phyloP scores from a whole-genome alignment of 1,140 invertebrate species.

The Ceratina calcarata region DNA sequence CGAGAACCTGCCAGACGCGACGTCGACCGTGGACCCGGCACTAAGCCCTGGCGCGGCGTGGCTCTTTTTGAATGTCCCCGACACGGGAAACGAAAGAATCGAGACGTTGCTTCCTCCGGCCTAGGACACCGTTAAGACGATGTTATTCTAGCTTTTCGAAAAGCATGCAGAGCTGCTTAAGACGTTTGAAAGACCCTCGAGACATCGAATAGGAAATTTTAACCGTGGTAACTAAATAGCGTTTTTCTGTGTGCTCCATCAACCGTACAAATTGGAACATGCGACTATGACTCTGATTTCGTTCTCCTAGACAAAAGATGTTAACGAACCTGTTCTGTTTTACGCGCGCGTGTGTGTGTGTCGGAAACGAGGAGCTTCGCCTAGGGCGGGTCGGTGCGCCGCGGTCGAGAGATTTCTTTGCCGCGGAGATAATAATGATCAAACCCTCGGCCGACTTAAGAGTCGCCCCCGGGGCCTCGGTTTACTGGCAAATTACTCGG shows the following conservation, averaged over 20 bases:
- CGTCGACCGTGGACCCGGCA: slow-evolving; percentile 47
- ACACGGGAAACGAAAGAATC: slow-evolving; percentile 36
- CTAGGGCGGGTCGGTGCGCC: slow-evolving; percentile 32
- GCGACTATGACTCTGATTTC: background rate
- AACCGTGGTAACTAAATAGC: too few relatives aligned
- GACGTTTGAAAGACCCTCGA: too few relatives aligned
- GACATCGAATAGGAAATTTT: too few relatives aligned
- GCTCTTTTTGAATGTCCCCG: slow-evolving; percentile 57
- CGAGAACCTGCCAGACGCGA: slow-evolving; percentile 53
- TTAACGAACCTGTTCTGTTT: slow-evolving; percentile 3
- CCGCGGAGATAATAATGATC: slow-evolving; percentile 63
- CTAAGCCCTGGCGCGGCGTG: slow-evolving; percentile 54
- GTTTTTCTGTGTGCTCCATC: too few relatives aligned
- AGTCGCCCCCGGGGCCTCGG: slow-evolving; percentile 47
- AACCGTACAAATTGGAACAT: too few relatives aligned
- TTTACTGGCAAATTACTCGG: slow-evolving; percentile 61
- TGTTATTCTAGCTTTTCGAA: too few relatives aligned
- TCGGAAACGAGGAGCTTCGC: slow-evolving; percentile 36
- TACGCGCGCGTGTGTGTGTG: slow-evolving; percentile 35
- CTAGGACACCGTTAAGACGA: too few relatives aligned
- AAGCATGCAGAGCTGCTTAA: slow-evolving; percentile 23
- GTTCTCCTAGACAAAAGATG: slow-evolving; percentile 34
- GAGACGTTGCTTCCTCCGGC: background rate
- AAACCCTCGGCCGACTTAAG: slow-evolving; percentile 48
- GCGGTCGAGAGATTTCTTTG: slow-evolving; percentile 64